Conservation (phyloP, 2,888 invertebrate genomes). For the Stomorhina lunata region DNA sequence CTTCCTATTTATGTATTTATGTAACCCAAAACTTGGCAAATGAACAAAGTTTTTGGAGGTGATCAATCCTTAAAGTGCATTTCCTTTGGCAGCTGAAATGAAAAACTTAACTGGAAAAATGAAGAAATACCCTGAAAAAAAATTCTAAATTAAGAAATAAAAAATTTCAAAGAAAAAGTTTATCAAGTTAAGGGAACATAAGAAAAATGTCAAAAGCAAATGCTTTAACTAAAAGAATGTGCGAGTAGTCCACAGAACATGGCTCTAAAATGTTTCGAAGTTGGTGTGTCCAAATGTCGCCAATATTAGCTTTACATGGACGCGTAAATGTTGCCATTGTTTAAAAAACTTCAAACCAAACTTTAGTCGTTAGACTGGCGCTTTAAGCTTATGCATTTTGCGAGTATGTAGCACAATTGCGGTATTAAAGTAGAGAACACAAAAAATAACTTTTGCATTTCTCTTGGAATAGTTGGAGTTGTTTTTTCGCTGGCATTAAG, state of each 20-base stretch:
- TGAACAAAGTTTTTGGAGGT: conserved; percentile 69
- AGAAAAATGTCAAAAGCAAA: conserved; percentile 58
- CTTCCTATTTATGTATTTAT: no score
- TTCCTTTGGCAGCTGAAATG: conserved; percentile 65
- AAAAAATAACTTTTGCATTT: conserved; percentile 54
- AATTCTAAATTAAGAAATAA: neutral
- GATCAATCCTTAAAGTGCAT: conserved; percentile 69
- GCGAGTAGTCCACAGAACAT: conserved; percentile 44
- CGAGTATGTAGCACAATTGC: conserved; percentile 51
- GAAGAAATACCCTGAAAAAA: neutral
- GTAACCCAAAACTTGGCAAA: conserved; percentile 69
- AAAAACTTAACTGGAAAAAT: neutral
- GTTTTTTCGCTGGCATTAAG: neutral
- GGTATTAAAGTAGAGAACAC: conserved; percentile 36
- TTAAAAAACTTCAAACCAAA: no score
- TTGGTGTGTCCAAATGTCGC: conserved; percentile 60
- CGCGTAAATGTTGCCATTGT: conserved; percentile 58
- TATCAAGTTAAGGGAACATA: neutral
- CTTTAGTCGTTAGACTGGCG: conserved; percentile 59
- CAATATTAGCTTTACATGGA: conserved; percentile 58
- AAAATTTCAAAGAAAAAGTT: conserved; percentile 27
- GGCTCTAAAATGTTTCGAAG: conserved; percentile 30
- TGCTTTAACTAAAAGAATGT: conserved; percentile 48
- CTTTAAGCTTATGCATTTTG: conserved; percentile 70
- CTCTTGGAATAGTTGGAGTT: conserved; percentile 33